These are phyloP conservation scores for Platalea minor DNA, from an alignment of 2,797 vertebrate species.

Conservation along the genomic window DNA sequence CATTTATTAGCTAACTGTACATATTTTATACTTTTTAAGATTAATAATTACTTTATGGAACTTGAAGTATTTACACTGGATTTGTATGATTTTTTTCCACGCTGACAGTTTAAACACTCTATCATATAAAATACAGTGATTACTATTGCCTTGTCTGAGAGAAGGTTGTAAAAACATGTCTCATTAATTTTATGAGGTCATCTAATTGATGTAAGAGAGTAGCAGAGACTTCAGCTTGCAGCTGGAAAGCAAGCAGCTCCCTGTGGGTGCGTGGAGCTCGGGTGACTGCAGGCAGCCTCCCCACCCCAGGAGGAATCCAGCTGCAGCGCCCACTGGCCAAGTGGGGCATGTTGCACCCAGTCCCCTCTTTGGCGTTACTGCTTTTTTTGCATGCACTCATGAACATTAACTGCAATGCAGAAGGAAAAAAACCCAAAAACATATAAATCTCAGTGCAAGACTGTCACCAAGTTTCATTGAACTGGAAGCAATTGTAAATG, in stretches of 20 bases:
- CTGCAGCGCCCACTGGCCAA: neutral
- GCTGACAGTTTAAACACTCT: neutral
- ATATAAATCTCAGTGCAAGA: neutral
- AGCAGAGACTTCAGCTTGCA: neutral
- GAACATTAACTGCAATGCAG: neutral
- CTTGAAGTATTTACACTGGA: neutral
- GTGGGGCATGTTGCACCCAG: fast-evolving
- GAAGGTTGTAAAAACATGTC: conserved; percentile 28
- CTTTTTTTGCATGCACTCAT: neutral
- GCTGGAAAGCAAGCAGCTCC: neutral
- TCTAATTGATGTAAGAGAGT: neutral
- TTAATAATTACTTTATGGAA: conserved; percentile 9
- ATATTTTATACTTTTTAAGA: neutral
- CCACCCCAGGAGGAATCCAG: fast-evolving
- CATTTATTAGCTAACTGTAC: conserved; percentile 36
- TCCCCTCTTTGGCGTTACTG: neutral
- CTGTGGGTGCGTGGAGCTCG: fast-evolving
- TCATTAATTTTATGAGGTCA: conserved; percentile 32
- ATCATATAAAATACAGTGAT: neutral
- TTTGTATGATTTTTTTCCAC: neutral
- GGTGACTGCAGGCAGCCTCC: neutral
- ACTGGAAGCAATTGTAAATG: neutral
- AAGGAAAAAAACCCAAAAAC: neutral
- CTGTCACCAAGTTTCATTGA: neutral
- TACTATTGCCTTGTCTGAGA: neutral